Base-by-base conservation (phyloP, 2,888 invertebrate genomes). In the Ennomos fuscantarius region DNA sequence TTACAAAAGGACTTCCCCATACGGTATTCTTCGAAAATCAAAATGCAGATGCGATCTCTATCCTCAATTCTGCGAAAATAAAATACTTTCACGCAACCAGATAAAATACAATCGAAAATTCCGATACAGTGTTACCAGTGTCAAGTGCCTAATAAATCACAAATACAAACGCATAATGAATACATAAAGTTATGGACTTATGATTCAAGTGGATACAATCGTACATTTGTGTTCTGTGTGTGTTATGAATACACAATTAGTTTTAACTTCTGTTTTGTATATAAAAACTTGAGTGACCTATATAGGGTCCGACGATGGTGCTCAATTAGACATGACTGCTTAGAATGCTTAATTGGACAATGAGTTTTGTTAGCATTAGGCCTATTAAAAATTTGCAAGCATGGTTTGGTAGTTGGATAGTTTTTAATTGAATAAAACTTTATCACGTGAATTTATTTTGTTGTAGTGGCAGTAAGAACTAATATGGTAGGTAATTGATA, bases 81-180 rank as follows among this genome's bases (percentile, higher is more conserved):
- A 37, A 73, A 73, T 72, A 66, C 63, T 70, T 70, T 68, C 69
- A 72, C 70, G 69, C 66, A 62, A 66, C 43, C 49, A 51, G 64
- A 65, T 66, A 60, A 68, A 67, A 65, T 24, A 70, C 68, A 70
- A 66, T 67, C 56, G 64, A 62, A 63, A 68, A 72, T 72, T 67
- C 70, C 63, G 49, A 50, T 53, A 51, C 60, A 49, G 62, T 67
- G 61, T 60, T 65, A 60, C 65, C 62, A 68, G 69, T 74, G 53
- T 74, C 74, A 69, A 76, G 66, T 66, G 71, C 62, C 62, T 45
- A 56, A 65, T 74, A 72, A 74, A 72, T 70, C 72, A 71, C 63
- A 72, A 72, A 70, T 70, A 68, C 62, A 56, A 44, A 58, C 61
- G 61, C 65, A 50, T 65, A 66, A 70, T 66, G 68, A 69, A 70